Base-by-base conservation (phyloP, 2,797 vertebrate genomes). In the Spinus olivaceus region DNA sequence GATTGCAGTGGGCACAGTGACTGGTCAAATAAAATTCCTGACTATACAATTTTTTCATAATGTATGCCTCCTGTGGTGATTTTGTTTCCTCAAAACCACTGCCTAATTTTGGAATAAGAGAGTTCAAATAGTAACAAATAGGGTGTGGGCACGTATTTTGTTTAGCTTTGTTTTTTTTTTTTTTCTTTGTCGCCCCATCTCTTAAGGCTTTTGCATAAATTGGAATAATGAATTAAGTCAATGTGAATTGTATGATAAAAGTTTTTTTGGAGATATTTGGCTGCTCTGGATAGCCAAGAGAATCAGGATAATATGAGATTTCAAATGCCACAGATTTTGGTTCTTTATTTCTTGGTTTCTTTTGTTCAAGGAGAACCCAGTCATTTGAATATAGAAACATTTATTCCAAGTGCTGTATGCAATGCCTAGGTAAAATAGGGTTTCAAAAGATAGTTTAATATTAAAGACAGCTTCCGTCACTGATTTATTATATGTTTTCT, bases 181-280 rank as follows among this genome's bases (percentile, higher is more conserved):
- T 65, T 59, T 6, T 5, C 27, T 67, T 84, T 44, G n/a, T 73
- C 83, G 50, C 50, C 24, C 6, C 27, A 49, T 32, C 76, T 88
- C 86, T 77, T 89, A 93, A 85, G 23, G 16, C 21, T 77, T 88
- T 88, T 83, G 46, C n/a, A 64, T 91, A 73, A 90, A 89, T 94
- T 88, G 35, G 17, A 85, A 50, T 44, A 1, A n/a, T 27, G 11
- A 87, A 53, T 80, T 16, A 86, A 72, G 15, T 63, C 12, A 81
- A 32, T 81, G 24, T 39, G 56, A 92, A 61, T 72, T 81, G 27
- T 32, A 37, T 67, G n/a, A 57, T 84, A 59, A 63, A 65, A 78
- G 35, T 25, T 46, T 85, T 19, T 53, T 73, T 83, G 49, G 51
- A 82, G 49, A 57, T 81, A 28, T 66, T 65, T 20, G 21, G 20